phyloP scores from a whole-genome alignment of 2,797 vertebrate species.

The Hirundo rustica region DNA sequence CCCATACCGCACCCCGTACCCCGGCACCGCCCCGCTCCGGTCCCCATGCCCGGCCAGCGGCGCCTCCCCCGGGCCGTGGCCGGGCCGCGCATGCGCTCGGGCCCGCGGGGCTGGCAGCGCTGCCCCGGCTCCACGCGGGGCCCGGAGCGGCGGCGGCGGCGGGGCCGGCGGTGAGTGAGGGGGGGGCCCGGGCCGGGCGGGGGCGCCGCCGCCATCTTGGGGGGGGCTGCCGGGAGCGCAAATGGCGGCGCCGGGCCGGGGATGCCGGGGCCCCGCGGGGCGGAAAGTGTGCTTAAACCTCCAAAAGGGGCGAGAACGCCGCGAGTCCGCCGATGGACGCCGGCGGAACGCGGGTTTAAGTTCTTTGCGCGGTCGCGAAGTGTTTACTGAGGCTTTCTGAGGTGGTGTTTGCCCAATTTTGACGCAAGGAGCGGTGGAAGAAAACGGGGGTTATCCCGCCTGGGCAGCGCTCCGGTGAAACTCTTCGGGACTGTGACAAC shows the following conservation, averaged over 20 bases:
- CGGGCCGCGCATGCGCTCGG: not conserved
- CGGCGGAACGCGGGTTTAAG: fast-evolving
- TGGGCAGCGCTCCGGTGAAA: not conserved
- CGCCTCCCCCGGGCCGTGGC: not conserved
- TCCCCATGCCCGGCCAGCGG: not conserved
- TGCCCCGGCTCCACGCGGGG: not conserved
- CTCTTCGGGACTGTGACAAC: not conserved
- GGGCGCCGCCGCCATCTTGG: not conserved
- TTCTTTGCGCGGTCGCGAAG: not conserved
- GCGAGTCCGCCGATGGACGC: fast-evolving
- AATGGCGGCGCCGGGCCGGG: not conserved
- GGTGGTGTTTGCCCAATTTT: fast-evolving
- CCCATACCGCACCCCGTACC: no score
- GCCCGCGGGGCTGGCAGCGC: not conserved
- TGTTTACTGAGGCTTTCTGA: not conserved
- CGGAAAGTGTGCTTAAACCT: not conserved
- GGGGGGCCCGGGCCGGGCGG: not conserved
- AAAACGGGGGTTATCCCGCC: not conserved
- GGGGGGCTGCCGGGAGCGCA: not conserved
- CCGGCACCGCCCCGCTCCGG: not conserved
- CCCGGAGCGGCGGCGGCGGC: not conserved
- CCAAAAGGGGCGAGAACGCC: fast-evolving
- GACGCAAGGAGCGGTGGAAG: not conserved
- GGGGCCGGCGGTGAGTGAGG: not conserved
- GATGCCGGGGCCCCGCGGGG: not conserved